Base-by-base conservation (phyloP, 2,888 invertebrate species). In the Lithosia quadra region DNA sequence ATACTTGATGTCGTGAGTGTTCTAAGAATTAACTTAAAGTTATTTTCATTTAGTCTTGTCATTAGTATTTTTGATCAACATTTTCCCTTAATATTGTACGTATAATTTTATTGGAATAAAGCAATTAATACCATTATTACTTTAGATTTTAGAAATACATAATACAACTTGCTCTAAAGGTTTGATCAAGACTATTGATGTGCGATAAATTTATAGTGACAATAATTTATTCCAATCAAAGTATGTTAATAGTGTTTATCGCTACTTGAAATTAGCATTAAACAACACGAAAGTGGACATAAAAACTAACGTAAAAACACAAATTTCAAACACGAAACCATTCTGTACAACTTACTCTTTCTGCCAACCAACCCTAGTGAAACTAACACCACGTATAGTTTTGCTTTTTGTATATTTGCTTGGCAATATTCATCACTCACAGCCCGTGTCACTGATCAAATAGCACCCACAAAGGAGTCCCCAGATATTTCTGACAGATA, bases 341-440 rank as follows among this genome's bases (percentile, higher is more conserved):
- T 70, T 86, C 84, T 81, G 74, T 76, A 73, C 73, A 79, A 76
- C 75, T 72, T 78, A 84, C 81, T 87, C 86, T 84, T 80, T 83
- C 79, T 76, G 72, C 78, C 73, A 78, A 73, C 81, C 85, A 84
- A 91, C 92, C 93, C 92, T 83, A 90, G 90, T 93, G 95, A 90
- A 95, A 95, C 91, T 88, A 88, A 94, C 88, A 94, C 93, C 93
- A 84, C 88, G 73, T 86, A 91, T 94, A 95, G 95, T 95, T 94
- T 92, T 93, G 93, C 94, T 93, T 94, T 94, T 90, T 93, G 93
- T 94, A 95, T 94, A 95, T 95, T 95, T 95, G 93, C 92, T 84
- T 90, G 90, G 92, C 95, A 94, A 95, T 95, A 95, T 95, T 94
- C 94, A 95, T 95, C 95, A 93, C 92, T 95, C 95, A 94, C 93